Conservation (phyloP, 2,113 vertebrate species). For the Chamaetylas fuelleborni region DNA sequence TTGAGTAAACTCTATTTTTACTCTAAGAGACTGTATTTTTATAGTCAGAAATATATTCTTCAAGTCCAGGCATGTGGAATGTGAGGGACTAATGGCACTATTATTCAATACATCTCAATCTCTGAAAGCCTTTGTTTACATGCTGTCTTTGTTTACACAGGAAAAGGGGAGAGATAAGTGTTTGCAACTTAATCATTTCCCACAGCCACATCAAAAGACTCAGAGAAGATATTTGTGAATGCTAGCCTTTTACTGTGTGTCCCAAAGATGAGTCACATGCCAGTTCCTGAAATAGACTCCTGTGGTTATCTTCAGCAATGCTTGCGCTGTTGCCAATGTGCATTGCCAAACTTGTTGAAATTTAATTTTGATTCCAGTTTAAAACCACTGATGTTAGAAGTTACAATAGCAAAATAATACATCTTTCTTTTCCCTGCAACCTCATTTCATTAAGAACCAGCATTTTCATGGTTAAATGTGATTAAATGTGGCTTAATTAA, state of each 20-base stretch:
- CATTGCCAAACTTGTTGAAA: background rate
- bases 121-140: background rate
- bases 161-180: background rate
- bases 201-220: background rate
- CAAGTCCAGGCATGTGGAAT: background rate
- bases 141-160: background rate
- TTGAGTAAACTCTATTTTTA: background rate
- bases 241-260: background rate
- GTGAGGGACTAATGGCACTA: background rate
- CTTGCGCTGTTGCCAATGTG: background rate
- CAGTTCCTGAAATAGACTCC: background rate
- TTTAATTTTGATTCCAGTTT: background rate
- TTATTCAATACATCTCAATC: background rate
- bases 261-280: background rate
- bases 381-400: background rate
- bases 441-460: constrained; percentile 35
- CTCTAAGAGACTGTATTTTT: background rate
- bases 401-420: background rate
- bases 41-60: background rate
- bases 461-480: constrained; percentile 23
- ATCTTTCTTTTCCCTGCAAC: background rate
- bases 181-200: background rate
- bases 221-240: background rate
- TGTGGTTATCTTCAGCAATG: background rate
- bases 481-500: constrained; percentile 41